Evolutionary conservation across 2,113 vertebrate species (phyloP).

Genomic region (Rafetus swinhoei): DNA sequence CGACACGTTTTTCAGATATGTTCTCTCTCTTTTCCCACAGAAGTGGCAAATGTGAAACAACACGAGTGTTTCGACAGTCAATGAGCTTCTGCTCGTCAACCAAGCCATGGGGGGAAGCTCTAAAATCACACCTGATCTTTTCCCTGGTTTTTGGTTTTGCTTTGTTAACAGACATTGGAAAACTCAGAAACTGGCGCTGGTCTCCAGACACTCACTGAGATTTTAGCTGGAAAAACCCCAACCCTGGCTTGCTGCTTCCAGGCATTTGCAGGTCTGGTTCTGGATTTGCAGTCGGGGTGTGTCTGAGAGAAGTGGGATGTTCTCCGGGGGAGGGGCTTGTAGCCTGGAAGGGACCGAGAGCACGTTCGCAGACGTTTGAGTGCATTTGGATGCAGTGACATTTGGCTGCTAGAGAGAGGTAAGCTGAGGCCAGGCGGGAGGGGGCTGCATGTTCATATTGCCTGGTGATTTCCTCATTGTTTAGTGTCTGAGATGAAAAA

Average conservation of each 20-base stretch:
- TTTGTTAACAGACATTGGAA: not conserved
- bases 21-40: no score
- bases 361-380: not conserved
- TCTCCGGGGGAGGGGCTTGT: not conserved
- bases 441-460: not conserved
- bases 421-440: not conserved
- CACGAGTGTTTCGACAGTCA: no score
- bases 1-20: no score
- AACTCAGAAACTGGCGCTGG: not conserved
- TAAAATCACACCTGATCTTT: not conserved
- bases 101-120: not conserved
- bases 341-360: not conserved
- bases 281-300: not conserved
- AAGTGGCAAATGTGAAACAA: no score
- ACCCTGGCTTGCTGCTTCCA: not conserved
- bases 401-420: not conserved
- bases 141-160: not conserved
- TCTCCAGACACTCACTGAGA: not conserved
- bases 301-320: not conserved
- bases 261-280: not conserved
- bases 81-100: no score
- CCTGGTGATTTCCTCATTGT: not conserved
- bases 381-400: not conserved
- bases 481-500: not conserved
- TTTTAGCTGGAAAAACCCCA: not conserved